phyloP scores from a whole-genome alignment of 1,140 invertebrate genomes.

The Argopecten irradians region DNA sequence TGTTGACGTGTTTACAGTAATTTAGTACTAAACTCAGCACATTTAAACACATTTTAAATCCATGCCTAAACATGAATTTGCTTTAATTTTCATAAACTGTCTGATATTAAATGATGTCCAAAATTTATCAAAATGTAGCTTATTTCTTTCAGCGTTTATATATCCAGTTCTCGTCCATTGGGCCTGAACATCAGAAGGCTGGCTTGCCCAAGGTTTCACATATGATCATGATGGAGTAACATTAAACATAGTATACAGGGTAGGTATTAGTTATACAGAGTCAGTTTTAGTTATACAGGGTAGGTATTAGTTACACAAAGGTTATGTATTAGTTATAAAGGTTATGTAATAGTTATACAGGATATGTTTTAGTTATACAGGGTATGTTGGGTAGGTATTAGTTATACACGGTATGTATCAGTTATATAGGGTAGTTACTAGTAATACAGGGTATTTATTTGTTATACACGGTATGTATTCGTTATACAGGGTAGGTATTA shows the following conservation, averaged over 20 bases:
- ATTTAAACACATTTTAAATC: too few species aligned
- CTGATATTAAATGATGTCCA: too few species aligned
- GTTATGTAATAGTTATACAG: too few species aligned
- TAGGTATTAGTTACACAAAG: background rate
- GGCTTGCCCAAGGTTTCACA: background rate
- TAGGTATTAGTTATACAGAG: background rate
- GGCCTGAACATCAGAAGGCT: background rate
- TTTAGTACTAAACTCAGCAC: too few species aligned
- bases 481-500: background rate
- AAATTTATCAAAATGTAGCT: too few species aligned
- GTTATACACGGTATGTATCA: too few species aligned
- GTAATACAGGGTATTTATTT: background rate
- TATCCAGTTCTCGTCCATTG: background rate
- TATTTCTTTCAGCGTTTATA: background rate
- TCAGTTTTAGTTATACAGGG: background rate
- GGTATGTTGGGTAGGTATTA: too few species aligned
- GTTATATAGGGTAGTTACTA: too few species aligned
- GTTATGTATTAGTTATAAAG: background rate
- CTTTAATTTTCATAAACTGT: too few species aligned
- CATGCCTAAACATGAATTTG: too few species aligned
- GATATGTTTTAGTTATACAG: too few species aligned
- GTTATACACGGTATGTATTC: background rate
- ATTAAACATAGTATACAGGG: background rate
- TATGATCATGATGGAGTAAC: background rate
- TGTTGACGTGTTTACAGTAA: too few species aligned